Evolutionary conservation across 2,113 vertebrate species (phyloP).

Genomic region (Sminthopsis crassicaudata): DNA sequence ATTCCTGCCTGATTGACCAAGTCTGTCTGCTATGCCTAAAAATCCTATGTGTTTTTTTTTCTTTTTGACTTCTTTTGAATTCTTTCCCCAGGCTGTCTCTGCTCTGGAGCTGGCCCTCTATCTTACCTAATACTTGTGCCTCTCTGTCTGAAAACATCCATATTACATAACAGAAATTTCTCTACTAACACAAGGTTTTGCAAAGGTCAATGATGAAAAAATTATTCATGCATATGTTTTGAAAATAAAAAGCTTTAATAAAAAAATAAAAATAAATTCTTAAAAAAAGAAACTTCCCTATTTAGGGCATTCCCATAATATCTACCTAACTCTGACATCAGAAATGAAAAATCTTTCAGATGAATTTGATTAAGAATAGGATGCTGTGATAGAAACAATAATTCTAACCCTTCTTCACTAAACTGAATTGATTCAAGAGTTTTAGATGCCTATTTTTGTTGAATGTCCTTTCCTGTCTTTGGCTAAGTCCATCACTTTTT

Average conservation of each 20-base stretch:
- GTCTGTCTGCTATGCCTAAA: background rate
- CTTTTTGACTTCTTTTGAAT: background rate
- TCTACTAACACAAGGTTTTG: background rate
- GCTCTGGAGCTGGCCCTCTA: background rate
- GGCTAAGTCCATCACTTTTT: background rate
- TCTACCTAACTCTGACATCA: background rate
- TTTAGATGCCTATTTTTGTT: background rate
- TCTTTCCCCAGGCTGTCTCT: background rate
- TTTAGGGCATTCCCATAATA: background rate
- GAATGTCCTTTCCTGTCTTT: background rate
- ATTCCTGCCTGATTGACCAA: background rate
- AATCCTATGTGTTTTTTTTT: background rate
- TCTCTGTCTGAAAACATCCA: background rate
- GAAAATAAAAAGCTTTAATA: too few relatives aligned
- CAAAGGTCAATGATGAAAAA: too few relatives aligned
- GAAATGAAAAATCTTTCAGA: background rate
- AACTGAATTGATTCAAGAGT: background rate
- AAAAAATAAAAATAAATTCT: too few relatives aligned
- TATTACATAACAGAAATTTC: background rate
- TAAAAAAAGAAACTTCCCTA: background rate
- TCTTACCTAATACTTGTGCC: background rate
- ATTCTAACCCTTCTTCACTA: background rate
- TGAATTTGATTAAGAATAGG: background rate
- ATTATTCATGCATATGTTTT: too few relatives aligned
- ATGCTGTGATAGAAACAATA: background rate